These are phyloP conservation scores for Octopus bimaculoides DNA, from an alignment of 1,140 invertebrate species.

Conservation along the genomic window DNA sequence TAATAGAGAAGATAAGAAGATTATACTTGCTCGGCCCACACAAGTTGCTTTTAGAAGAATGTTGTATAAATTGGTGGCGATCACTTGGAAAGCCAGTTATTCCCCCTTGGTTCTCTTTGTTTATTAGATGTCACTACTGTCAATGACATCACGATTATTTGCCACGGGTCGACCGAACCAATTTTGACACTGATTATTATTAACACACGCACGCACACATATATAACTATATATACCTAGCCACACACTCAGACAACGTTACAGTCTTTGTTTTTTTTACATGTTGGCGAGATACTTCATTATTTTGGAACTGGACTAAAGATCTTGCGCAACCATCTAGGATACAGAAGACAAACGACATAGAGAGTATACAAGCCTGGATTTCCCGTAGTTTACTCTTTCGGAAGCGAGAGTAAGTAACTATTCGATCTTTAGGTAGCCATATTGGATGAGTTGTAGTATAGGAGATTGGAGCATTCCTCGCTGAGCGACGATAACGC, in stretches of 20 bases:
- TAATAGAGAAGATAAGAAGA: too few species aligned
- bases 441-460: not conserved
- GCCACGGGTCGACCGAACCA: not conserved
- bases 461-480: too few species aligned
- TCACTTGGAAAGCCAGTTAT: too few species aligned
- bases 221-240: not conserved
- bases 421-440: not conserved
- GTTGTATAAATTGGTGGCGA: too few species aligned
- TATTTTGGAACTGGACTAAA: not conserved
- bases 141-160: slow-evolving; percentile 5
- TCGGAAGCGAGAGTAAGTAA: slow-evolving; percentile 10
- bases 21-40: too few species aligned
- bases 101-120: not conserved
- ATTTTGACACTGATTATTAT: not conserved
- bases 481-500: too few species aligned
- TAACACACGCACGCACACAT: not conserved
- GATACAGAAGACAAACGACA: not conserved
- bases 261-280: not conserved
- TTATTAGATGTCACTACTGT: slow-evolving; percentile 9
- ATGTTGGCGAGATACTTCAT: not conserved
- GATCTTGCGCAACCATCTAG: not conserved
- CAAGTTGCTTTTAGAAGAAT: too few species aligned
- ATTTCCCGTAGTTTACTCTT: slow-evolving; percentile 5
- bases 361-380: not conserved
- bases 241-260: not conserved